phyloP scores from a whole-genome alignment of 2,888 invertebrate genomes.

The Ectemnius lituratus region DNA sequence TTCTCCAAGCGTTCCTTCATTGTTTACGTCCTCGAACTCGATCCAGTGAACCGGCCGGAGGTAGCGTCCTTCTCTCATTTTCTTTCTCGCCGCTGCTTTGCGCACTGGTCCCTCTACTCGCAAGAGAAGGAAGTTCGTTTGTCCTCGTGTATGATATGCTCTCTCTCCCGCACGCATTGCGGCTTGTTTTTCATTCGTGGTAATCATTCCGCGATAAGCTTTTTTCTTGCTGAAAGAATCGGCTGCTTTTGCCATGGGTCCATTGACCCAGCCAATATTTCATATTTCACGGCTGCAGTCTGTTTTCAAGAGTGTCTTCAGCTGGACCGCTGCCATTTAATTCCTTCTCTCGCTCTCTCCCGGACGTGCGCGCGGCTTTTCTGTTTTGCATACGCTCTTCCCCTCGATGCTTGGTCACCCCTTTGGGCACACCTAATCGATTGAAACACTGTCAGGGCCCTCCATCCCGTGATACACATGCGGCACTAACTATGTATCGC shows the following conservation, averaged over 20 bases:
- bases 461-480: conserved; percentile 29
- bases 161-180: neutral
- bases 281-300: neutral
- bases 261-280: conserved; percentile 3
- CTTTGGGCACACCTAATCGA: conserved; percentile 48
- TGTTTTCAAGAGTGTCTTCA: conserved; percentile 15
- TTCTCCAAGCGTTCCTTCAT: conserved; percentile 36
- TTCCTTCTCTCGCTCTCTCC: conserved; percentile 10
- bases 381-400: conserved; percentile 46
- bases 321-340: conserved; percentile 47
- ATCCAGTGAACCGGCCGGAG: conserved; percentile 31
- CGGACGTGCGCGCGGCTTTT: conserved; percentile 33
- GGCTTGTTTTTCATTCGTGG: neutral
- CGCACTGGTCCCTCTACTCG: neutral
- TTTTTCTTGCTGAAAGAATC: no score
- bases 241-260: neutral
- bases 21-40: conserved; percentile 55
- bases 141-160: neutral
- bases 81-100: neutral
- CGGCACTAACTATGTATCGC: conserved; percentile 20
- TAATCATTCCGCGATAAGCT: no score
- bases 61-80: conserved; percentile 16
- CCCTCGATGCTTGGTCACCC: conserved; percentile 36
- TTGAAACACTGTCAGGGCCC: conserved; percentile 51
- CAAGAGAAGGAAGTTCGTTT: neutral